These are phyloP conservation scores for Thomomys bottae DNA, from an alignment of 2,113 vertebrate species.

Conservation along the genomic window DNA sequence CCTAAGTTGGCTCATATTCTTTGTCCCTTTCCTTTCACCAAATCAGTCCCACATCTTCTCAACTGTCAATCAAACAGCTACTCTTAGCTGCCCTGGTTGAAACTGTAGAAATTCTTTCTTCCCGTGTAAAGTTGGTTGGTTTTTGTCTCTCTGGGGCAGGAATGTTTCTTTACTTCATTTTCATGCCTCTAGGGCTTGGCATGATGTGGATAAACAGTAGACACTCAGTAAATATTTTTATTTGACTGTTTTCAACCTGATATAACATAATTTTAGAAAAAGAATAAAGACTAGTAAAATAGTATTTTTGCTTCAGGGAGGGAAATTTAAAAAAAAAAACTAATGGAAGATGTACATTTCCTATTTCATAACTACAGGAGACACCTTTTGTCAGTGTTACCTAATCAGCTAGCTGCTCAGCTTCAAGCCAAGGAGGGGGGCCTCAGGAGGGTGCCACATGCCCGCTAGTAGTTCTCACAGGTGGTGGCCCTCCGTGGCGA, in stretches of 20 bases:
- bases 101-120: neutral
- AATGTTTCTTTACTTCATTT: neutral
- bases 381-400: neutral
- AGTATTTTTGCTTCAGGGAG: constrained; percentile 41
- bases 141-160: neutral
- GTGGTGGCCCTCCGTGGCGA: rapidly evolving
- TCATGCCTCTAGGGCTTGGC: neutral
- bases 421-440: too few species aligned
- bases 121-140: neutral
- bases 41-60: neutral
- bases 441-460: neutral
- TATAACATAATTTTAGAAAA: neutral
- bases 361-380: neutral
- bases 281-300: constrained; percentile 40
- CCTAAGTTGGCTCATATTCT: neutral
- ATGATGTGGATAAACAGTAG: neutral
- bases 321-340: neutral
- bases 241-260: constrained; percentile 35
- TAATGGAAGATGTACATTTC: neutral
- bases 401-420: neutral
- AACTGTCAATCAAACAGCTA: neutral
- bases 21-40: neutral
- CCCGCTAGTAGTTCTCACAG: neutral
- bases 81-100: neutral
- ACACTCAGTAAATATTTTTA: constrained; percentile 53